A percentile compares a stretch with the other conserved stretches of the same genome.
Evolutionary conservation across 2,888 invertebrate species (phyloP).

Genomic region (Allophyes oxyacanthae): DNA sequence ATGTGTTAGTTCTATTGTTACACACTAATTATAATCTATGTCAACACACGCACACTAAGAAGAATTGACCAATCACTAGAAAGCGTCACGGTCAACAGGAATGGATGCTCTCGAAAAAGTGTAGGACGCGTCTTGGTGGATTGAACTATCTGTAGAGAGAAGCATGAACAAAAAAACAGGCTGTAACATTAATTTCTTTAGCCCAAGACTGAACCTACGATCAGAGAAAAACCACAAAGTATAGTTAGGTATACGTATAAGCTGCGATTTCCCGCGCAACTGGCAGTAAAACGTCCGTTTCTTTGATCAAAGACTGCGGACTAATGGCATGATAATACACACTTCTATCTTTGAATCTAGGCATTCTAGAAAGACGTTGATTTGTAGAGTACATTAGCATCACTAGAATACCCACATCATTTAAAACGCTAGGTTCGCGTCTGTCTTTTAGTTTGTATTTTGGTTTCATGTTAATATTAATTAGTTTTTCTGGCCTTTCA

Average conservation of each 20-base stretch:
- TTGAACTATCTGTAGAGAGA: too few relatives aligned
- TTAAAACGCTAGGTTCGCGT: constrained; percentile 5
- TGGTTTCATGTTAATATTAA: not conserved
- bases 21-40: too few relatives aligned
- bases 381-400: constrained; percentile 32
- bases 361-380: constrained; percentile 8
- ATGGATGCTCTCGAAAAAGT: too few relatives aligned
- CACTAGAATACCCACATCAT: constrained; percentile 19
- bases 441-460: constrained; percentile 13
- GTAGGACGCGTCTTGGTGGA: too few relatives aligned
- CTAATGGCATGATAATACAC: constrained; percentile 19
- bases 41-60: too few relatives aligned
- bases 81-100: too few relatives aligned
- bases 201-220: not conserved
- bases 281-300: constrained; percentile 10
- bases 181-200: too few relatives aligned
- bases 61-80: too few relatives aligned
- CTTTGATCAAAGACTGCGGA: constrained; percentile 27
- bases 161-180: too few relatives aligned
- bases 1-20: too few relatives aligned
- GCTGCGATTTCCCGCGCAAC: constrained; percentile 6
- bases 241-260: constrained; percentile 3
- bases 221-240: constrained; percentile 10
- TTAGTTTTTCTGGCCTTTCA: not conserved
- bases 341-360: constrained; percentile 21